These are phyloP conservation scores for Heliconius cydno DNA, from an alignment of 2,888 invertebrate species.

Conservation along the genomic window DNA sequence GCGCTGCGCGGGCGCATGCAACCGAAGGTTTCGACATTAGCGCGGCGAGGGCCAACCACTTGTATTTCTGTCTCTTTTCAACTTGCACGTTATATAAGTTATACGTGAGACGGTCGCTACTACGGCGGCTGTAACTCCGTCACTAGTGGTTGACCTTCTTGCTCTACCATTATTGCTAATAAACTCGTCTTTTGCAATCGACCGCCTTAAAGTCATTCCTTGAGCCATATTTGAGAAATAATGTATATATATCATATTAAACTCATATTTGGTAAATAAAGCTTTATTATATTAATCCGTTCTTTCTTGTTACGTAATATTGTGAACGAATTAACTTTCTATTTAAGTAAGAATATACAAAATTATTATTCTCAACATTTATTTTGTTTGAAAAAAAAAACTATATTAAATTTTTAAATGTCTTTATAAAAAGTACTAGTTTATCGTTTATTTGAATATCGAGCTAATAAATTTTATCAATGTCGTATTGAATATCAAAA, in stretches of 20 bases:
- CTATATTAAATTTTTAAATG: neutral
- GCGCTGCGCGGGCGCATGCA: constrained; percentile 66
- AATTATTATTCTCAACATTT: neutral
- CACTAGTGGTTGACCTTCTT: constrained; percentile 76
- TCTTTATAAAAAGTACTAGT: neutral
- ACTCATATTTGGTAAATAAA: neutral
- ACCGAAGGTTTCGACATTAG: constrained; percentile 74
- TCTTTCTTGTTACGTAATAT: neutral
- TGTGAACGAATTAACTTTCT: neutral
- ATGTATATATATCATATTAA: neutral
- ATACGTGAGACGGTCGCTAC: constrained; percentile 56
- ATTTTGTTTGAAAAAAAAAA: neutral
- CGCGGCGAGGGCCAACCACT: constrained; percentile 62
- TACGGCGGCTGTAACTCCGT: constrained; percentile 59
- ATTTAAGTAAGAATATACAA: neutral
- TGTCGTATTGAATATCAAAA: neutral
- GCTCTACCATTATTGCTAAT: constrained; percentile 77
- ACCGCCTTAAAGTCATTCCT: constrained; percentile 64
- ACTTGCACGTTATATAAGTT: constrained; percentile 48
- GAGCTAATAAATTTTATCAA: neutral
- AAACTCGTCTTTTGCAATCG: constrained; percentile 74
- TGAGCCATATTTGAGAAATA: constrained; percentile 59
- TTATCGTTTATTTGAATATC: neutral
- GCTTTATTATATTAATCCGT: neutral
- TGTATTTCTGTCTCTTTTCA: constrained; percentile 62